These are phyloP conservation scores for Zaprionus inermis DNA, from an alignment of 1,140 invertebrate genomes.

Conservation along the genomic window DNA sequence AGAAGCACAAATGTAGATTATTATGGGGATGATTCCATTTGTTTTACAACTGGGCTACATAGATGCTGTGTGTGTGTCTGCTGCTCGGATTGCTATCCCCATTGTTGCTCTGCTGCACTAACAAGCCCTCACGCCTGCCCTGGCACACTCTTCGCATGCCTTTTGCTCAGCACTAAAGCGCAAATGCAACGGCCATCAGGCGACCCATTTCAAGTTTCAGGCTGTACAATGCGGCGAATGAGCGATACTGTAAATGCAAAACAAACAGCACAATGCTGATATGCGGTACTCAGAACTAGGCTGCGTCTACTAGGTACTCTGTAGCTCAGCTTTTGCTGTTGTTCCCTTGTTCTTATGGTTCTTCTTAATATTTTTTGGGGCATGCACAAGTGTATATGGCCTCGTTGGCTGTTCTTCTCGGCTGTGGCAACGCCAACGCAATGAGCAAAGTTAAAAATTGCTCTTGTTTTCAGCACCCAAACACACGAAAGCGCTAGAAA, in stretches of 20 bases:
- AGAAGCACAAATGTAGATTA: not conserved
- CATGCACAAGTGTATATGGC: slow-evolving; percentile 43
- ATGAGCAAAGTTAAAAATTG: slow-evolving; percentile 64
- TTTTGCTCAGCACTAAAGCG: not conserved
- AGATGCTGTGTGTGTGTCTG: slow-evolving; percentile 12
- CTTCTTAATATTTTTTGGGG: slow-evolving; percentile 42
- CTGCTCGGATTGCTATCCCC: slow-evolving; percentile 31
- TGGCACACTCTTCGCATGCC: not conserved
- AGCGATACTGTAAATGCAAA: slow-evolving; percentile 53
- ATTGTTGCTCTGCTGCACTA: slow-evolving; percentile 48
- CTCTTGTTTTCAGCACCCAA: slow-evolving; percentile 47
- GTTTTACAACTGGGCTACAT: slow-evolving; percentile 28
- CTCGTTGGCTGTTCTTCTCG: slow-evolving; percentile 16
- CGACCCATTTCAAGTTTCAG: slow-evolving; percentile 65
- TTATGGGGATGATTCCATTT: slow-evolving; percentile 12
- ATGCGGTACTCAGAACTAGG: slow-evolving; percentile 2
- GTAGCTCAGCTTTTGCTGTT: not conserved
- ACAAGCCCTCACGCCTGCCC: slow-evolving; percentile 53
- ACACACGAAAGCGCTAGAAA: not conserved
- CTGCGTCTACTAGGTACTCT: not conserved
- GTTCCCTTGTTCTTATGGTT: slow-evolving; percentile 15
- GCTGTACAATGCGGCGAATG: slow-evolving; percentile 51
- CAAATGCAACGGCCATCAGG: slow-evolving; percentile 17
- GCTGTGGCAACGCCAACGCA: slow-evolving; percentile 31
- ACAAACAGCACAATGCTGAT: slow-evolving; percentile 31